Evolutionary conservation across 2,113 vertebrate species (phyloP), one percentile per base, ranked within the genome.

Genomic region (Charina bottae): DNA sequence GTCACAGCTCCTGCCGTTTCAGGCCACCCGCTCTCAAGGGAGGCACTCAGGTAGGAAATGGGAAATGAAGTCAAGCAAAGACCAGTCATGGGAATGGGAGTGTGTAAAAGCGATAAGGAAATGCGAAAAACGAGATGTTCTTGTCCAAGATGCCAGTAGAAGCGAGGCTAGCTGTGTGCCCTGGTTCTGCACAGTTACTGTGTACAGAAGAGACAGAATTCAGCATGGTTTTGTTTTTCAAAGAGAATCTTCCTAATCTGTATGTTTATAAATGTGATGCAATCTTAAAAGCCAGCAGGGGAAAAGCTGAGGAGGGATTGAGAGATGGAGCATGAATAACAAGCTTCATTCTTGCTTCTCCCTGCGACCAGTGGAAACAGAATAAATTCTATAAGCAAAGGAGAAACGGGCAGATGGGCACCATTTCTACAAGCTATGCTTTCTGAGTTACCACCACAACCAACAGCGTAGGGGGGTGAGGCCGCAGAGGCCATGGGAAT

Each of bases 1-100:
- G 56, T 5, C 87, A 89, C 49, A 92, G 58, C 24, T 55, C 46
- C 56, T 92, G 91, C 87, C 58, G 0, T 17, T 92, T 92, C 87
- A 89, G 46, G 7, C 87, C 91, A 0, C 72, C 55, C 0, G 58
- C 46, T 26, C 91, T 92, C 87, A 92, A 85, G 23, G 28, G n/a
- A 56, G 87, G 91, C 87, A 89, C 28, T 13, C 78, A 55, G 87
- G 91, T 92, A 92, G 84, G 6, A 54, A 11, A 4, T 21, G 33
- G 59, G 33, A 78, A 78, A 9, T 37, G 4, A 78, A 72, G 68
- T 78, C 33, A 78, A 91, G 54, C 3, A 17, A 19, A 23, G 37
- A 13, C 88, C 9, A 9, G n/a, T 8, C 0, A 0, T 7, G 54
- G 9, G 33, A 58, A 42, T 49, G 3, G 59, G 24, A 92, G 26